A percentile compares a stretch with the other conserved stretches of the same genome.
Conservation (phyloP, 1,140 invertebrate genomes). For the Drosophila kepulauana region DNA sequence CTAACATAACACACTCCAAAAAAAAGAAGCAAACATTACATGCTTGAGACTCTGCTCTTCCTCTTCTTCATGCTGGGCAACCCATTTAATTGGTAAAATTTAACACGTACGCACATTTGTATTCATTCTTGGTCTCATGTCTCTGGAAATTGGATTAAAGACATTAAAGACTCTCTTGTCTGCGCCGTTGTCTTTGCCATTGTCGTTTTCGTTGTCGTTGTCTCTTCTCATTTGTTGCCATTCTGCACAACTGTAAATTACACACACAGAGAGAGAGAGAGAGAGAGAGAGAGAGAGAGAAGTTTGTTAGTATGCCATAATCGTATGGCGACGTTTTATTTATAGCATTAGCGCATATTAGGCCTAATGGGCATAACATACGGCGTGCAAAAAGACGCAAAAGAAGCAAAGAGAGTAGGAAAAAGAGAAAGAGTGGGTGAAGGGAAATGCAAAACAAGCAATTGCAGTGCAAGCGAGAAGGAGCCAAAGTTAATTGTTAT, state of each 20-base stretch:
- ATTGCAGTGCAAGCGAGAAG: not conserved
- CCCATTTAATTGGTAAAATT: constrained; percentile 82
- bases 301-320: constrained; percentile 81
- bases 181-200: constrained; percentile 30
- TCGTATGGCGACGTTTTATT: constrained; percentile 79
- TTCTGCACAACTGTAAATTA: constrained; percentile 76
- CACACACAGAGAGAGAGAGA: constrained; percentile 49
- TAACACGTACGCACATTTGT: constrained; percentile 82
- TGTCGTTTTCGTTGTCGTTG: constrained; percentile 6
- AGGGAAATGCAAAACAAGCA: constrained; percentile 23
- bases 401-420: not conserved
- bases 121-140: constrained; percentile 79
- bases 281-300: constrained; percentile 26
- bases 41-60: constrained; percentile 14
- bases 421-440: not conserved
- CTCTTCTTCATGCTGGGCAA: constrained; percentile 37
- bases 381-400: constrained; percentile 37
- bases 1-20: too few relatives aligned
- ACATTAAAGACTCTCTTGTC: constrained; percentile 69
- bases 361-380: constrained; percentile 79
- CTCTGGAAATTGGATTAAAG: constrained; percentile 79
- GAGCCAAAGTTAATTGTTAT: constrained; percentile 57
- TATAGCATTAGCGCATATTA: constrained; percentile 82
- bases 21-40: not conserved
- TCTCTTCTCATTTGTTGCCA: constrained; percentile 24